phyloP scores from a whole-genome alignment of 2,113 vertebrate species.

The Bothrops jararaca region DNA sequence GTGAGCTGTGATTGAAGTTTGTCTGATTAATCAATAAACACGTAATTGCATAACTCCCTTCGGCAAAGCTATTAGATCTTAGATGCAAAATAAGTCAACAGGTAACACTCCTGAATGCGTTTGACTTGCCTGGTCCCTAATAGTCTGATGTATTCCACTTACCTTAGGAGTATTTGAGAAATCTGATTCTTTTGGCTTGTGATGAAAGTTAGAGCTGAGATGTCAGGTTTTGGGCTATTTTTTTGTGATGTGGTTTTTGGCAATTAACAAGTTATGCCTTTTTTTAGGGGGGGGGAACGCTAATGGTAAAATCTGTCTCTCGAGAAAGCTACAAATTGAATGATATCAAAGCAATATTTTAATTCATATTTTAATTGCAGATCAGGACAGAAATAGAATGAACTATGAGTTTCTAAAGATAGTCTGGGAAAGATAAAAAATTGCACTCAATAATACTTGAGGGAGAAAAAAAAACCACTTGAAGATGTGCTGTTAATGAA shows the following conservation, averaged over 20 bases:
- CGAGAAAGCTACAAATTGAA: neutral
- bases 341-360: neutral
- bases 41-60: neutral
- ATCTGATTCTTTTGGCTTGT: neutral
- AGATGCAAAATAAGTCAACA: neutral
- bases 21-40: neutral
- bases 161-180: neutral
- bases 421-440: neutral
- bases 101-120: neutral
- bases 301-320: neutral
- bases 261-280: neutral
- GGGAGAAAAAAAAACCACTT: neutral
- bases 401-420: neutral
- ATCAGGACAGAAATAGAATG: neutral
- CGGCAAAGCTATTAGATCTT: neutral
- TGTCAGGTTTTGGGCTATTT: neutral
- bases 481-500: neutral
- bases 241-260: neutral
- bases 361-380: neutral
- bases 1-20: neutral
- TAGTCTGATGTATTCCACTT: neutral
- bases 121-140: neutral
- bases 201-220: neutral
- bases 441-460: neutral
- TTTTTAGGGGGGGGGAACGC: neutral